Base-by-base conservation (phyloP, 2,797 vertebrate species). In the Sus cebifrons region DNA sequence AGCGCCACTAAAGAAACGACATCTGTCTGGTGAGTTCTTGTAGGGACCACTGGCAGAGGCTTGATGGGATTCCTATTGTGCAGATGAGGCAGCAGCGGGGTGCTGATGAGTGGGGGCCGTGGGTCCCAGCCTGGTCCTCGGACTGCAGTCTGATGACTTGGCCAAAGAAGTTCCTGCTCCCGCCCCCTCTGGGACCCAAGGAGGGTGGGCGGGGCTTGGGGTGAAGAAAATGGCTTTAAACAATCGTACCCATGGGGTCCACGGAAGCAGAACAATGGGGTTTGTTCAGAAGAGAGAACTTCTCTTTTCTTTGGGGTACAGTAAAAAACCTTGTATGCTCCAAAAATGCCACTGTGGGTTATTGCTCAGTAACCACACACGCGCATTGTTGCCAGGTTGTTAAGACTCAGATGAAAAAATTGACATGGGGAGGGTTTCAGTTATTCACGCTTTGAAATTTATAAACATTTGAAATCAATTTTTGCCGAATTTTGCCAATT, bases 121-220 rank as follows among this genome's bases (percentile, higher is more conserved):
- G 29, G 9, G 32, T 11, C 23, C 40, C 7, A 1, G 13, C 21
- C 56, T 2, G 0, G 5, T 25, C 84, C 74, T 44, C 60, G 1
- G 11, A 11, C 16, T 1, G 14, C 13, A 6, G 21, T 17, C 16
- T 52, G 3, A 2, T 0, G 18, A 32, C 32, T 17, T 40, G 15
- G 15, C 40, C 5, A 1, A 10, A 3, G 49, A n/a, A 25, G 13
- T 6, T 2, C 36, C n/a, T 21, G 5, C 6, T 4, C 21, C 8
- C 6, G 1, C 4, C 27, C 8, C 1, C 1, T 27, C 5, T 20
- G 14, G 52, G 9, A 29, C 29, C 27, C 49, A 0, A 20, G 27
- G 54, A 17, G 2, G 2, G 1, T 1, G 32, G 3, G 49, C 0
- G 0, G 0, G 23, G 20, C 5, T 36, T 3, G 5, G 6, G 1